Percentiles rank a stretch among this genome's conserved stretches.
Conservation (phyloP, 2,113 vertebrate genomes). For the Passer domesticus region DNA sequence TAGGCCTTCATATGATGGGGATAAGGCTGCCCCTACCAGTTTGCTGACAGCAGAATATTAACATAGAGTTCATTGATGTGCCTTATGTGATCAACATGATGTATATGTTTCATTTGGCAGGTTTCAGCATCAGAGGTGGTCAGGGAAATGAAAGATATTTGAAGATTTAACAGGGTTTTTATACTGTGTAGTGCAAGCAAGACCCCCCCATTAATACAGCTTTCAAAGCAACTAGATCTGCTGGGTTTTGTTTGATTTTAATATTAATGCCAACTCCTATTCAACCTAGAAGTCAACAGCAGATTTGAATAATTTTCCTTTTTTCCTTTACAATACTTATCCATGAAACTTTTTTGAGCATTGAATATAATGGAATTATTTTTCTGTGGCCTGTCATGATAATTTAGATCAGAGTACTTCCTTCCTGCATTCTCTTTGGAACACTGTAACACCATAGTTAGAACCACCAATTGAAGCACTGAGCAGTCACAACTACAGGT, state of each 20-base stretch:
- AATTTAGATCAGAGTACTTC: not conserved
- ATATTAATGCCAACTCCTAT: not conserved
- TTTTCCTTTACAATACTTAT: not conserved
- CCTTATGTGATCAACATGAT: not conserved
- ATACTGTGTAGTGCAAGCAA: not conserved
- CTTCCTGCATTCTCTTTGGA: not conserved
- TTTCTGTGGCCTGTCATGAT: not conserved
- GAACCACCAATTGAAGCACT: not conserved
- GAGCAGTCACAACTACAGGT: not conserved
- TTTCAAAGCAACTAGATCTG: not conserved
- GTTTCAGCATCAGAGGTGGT: not conserved
- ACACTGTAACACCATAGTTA: not conserved
- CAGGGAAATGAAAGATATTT: not conserved
- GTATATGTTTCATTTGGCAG: not conserved
- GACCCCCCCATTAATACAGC: not conserved
- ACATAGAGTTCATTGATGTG: not conserved
- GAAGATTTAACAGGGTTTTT: not conserved
- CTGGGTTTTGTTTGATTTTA: not conserved
- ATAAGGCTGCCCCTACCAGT: not conserved
- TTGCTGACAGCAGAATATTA: not conserved
- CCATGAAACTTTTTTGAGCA: not conserved
- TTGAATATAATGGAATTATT: not conserved
- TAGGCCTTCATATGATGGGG: not conserved
- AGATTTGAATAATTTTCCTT: not conserved
- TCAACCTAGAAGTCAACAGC: not conserved